phyloP scores from a whole-genome alignment of 1,140 invertebrate species.

The Battus philenor region DNA sequence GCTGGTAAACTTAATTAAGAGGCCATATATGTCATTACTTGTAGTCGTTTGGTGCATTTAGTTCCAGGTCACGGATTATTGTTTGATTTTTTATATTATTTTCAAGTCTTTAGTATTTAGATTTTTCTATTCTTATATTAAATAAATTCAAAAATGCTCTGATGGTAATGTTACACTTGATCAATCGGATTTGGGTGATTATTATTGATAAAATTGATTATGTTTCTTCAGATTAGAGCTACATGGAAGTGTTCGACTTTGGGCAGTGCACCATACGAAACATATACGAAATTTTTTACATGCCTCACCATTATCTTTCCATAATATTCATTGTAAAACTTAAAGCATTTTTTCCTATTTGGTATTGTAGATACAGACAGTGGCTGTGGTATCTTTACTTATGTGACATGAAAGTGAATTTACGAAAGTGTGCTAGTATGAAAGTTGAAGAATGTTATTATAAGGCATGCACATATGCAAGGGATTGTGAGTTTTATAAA shows the following conservation, averaged over 20 bases:
- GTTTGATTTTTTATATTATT: no score
- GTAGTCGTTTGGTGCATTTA: slow-evolving; percentile 61
- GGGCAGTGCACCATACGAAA: slow-evolving; percentile 46
- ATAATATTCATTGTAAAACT: slow-evolving; percentile 61
- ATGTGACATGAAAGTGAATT: slow-evolving; percentile 54
- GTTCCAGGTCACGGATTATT: no score
- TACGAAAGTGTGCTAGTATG: slow-evolving; percentile 53
- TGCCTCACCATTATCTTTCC: slow-evolving; percentile 64
- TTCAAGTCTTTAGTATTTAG: no score
- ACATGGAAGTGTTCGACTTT: slow-evolving; percentile 1
- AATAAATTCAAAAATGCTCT: no score
- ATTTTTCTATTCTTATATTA: no score
- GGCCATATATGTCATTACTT: slow-evolving; percentile 59
- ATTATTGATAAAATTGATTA: no score
- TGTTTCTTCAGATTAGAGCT: slow-evolving; percentile 3
- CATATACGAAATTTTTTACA: slow-evolving; percentile 46
- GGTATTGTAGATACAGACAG: slow-evolving; percentile 75
- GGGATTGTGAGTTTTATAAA: slow-evolving; percentile 74
- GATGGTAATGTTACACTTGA: no score
- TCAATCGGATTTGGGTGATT: no score
- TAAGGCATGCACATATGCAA: slow-evolving; percentile 74
- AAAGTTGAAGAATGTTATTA: slow-evolving; percentile 66
- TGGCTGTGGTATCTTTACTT: slow-evolving; percentile 75
- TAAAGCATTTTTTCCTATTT: slow-evolving; percentile 71
- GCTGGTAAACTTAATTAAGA: slow-evolving; percentile 66